phyloP scores from a whole-genome alignment of 2,113 vertebrate species.

The Gambusia holbrooki region DNA sequence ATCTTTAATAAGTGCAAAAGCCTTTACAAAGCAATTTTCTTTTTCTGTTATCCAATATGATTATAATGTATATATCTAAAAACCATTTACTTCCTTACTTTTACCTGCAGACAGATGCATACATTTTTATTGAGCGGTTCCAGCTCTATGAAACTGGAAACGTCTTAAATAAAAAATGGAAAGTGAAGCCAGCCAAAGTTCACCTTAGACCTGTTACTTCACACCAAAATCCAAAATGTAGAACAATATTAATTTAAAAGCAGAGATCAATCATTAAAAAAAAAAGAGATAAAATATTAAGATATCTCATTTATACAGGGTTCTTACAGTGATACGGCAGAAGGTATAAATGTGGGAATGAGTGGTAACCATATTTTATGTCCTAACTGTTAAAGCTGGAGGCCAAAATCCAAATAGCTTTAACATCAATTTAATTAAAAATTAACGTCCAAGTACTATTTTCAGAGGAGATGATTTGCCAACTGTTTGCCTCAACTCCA shows the following conservation, averaged over 20 bases:
- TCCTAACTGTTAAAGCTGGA: not conserved
- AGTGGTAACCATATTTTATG: not conserved
- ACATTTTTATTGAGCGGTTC: not conserved
- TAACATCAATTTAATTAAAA: slow-evolving; percentile 1
- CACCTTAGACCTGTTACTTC: slow-evolving; percentile 20
- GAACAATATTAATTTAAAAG: slow-evolving; percentile 3
- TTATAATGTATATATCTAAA: not conserved
- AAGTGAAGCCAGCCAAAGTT: slow-evolving; percentile 15
- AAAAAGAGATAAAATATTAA: slow-evolving; percentile 23
- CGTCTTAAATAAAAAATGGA: slow-evolving; percentile 24
- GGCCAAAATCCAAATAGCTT: not conserved
- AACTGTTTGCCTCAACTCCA: not conserved
- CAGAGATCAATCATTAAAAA: slow-evolving; percentile 28
- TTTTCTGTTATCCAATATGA: slow-evolving; percentile 2
- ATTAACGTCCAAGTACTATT: slow-evolving; percentile 6
- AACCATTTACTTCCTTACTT: not conserved
- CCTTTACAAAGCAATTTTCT: not conserved
- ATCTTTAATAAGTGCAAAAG: too few species aligned
- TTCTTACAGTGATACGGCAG: slow-evolving; percentile 20
- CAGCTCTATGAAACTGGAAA: not conserved
- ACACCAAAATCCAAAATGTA: slow-evolving; percentile 14
- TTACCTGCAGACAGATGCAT: not conserved
- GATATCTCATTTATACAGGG: slow-evolving; percentile 24
- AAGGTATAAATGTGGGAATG: slow-evolving; percentile 14
- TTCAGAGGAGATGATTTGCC: not conserved